These are phyloP conservation scores for Loxodonta africana DNA, from an alignment of 2,113 vertebrate species.

Conservation along the genomic window DNA sequence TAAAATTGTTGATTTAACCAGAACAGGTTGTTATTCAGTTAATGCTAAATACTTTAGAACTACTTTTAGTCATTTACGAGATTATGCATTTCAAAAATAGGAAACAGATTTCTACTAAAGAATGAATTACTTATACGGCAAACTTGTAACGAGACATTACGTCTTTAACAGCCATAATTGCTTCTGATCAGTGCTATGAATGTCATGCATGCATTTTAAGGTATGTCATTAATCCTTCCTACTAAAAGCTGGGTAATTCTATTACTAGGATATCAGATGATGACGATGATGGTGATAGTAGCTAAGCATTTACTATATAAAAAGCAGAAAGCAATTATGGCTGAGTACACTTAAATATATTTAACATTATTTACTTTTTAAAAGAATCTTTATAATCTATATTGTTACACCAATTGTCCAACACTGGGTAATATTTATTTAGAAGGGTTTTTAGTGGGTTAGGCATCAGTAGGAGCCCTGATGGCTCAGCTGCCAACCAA, in stretches of 20 bases:
- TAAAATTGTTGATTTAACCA: conserved; percentile 52
- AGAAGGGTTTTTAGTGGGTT: neutral
- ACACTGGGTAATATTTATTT: conserved; percentile 8
- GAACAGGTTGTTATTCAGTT: conserved; percentile 31
- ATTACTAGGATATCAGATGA: conserved; percentile 11
- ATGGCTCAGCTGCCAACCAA: too few species aligned
- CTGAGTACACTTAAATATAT: conserved; percentile 46
- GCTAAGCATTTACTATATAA: conserved; percentile 20
- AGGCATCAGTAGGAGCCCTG: neutral
- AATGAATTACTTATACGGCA: conserved; percentile 46
- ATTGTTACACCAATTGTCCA: neutral
- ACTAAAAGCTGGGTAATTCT: conserved; percentile 39
- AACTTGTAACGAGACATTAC: conserved; percentile 31
- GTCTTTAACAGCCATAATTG: conserved; percentile 46
- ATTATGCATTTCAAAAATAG: conserved; percentile 60
- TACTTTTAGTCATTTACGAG: conserved; percentile 39
- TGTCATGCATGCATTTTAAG: neutral
- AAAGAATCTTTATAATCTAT: conserved; percentile 30
- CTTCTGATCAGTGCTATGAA: conserved; percentile 58
- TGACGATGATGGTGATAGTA: neutral
- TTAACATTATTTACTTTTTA: neutral
- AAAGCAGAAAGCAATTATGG: conserved; percentile 50
- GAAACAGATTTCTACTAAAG: conserved; percentile 32
- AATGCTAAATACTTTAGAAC: conserved; percentile 39
- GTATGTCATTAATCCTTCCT: conserved; percentile 23